Evolutionary conservation across 2,888 invertebrate genomes (phyloP).

Genomic region (Synanthedon myopaeformis): DNA sequence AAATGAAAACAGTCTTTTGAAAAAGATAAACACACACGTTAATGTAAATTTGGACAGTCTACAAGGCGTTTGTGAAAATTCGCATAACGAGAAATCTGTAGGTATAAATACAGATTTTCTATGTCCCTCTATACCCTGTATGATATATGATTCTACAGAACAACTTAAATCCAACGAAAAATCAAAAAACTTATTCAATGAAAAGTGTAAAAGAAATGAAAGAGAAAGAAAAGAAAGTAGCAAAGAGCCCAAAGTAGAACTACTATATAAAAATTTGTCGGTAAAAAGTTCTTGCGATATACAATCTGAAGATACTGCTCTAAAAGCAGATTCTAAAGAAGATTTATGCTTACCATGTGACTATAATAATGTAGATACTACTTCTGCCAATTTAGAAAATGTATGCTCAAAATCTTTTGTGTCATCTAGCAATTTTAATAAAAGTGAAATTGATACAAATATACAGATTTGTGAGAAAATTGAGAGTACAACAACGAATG

Average conservation of each 20-base stretch:
- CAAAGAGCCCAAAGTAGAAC: constrained; percentile 31
- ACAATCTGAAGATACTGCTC: constrained; percentile 16
- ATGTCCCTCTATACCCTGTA: constrained; percentile 48
- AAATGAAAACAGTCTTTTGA: neutral
- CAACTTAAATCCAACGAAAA: constrained; percentile 8
- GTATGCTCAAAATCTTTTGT: constrained; percentile 8
- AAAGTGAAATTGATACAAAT: neutral
- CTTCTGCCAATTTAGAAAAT: constrained; percentile 18
- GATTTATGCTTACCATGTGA: constrained; percentile 14
- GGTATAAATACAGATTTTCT: constrained; percentile 52
- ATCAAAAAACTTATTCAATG: constrained; percentile 10
- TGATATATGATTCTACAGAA: constrained; percentile 40
- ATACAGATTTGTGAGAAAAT: neutral
- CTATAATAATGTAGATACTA: constrained; percentile 13
- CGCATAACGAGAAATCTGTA: constrained; percentile 25
- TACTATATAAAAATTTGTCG: constrained; percentile 49
- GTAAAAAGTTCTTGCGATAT: constrained; percentile 34
- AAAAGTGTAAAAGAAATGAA: constrained; percentile 16
- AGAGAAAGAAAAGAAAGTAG: constrained; percentile 5
- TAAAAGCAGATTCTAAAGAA: constrained; percentile 17
- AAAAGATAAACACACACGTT: constrained; percentile 5
- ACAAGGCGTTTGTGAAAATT: constrained; percentile 25
- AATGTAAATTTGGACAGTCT: constrained; percentile 55
- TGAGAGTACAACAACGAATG: neutral
- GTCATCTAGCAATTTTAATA: constrained; percentile 3